phyloP scores from a whole-genome alignment of 1,140 invertebrate genomes.

The Achatina immaculata region DNA sequence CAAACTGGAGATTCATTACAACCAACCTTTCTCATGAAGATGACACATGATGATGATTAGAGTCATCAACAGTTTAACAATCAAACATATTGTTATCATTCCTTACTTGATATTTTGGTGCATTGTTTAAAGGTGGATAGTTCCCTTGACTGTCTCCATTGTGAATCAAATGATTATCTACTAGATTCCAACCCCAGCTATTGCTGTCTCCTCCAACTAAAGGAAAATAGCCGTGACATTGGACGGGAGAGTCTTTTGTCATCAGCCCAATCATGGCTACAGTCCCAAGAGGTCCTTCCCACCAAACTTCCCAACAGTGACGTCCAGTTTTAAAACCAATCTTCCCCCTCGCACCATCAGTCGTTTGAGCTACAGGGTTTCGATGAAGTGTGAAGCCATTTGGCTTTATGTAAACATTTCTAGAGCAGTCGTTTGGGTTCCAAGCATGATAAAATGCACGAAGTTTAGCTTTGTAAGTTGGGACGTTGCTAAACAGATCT shows the following conservation, averaged over 20 bases:
- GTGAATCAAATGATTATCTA: slow-evolving; percentile 96
- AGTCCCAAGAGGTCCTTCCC: slow-evolving; percentile 93
- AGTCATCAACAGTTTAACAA: too few species aligned
- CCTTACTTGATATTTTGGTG: slow-evolving; percentile 94
- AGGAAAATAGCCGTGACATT: slow-evolving; percentile 93
- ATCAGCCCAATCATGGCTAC: slow-evolving; percentile 81
- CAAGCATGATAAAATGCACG: slow-evolving; percentile 95
- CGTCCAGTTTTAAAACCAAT: slow-evolving; percentile 92
- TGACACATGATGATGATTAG: too few species aligned
- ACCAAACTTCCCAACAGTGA: slow-evolving; percentile 98
- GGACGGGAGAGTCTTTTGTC: slow-evolving; percentile 90
- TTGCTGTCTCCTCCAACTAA: slow-evolving; percentile 95
- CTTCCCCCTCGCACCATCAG: slow-evolving; percentile 95
- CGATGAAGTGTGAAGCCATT: slow-evolving; percentile 97
- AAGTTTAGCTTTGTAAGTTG: slow-evolving; percentile 94
- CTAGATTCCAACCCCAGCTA: slow-evolving; percentile 99
- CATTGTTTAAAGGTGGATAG: slow-evolving; percentile 96
- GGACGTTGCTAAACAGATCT: slow-evolving; percentile 88
- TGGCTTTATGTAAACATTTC: slow-evolving; percentile 96
- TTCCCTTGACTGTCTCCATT: slow-evolving; percentile 96
- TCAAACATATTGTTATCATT: not conserved
- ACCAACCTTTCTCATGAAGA: too few species aligned
- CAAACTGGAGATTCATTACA: too few species aligned
- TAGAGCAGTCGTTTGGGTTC: slow-evolving; percentile 97
- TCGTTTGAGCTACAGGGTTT: slow-evolving; percentile 98